These are phyloP conservation scores for Spheniscus humboldti DNA, from an alignment of 2,797 vertebrate genomes.

Conservation along the genomic window DNA sequence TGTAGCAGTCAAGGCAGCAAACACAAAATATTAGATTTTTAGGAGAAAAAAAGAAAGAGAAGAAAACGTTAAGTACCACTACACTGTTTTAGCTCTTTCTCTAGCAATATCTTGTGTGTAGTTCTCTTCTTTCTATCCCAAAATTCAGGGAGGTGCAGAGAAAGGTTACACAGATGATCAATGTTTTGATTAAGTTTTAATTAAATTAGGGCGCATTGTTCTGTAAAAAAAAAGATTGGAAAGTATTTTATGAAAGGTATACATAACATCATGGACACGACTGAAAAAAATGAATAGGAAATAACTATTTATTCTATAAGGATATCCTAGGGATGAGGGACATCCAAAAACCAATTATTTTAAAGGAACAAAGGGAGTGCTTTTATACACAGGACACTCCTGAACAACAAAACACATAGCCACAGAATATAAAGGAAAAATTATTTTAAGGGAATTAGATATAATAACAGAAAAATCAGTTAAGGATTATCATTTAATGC, in stretches of 20 bases:
- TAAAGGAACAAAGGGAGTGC: neutral
- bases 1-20: neutral
- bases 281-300: neutral
- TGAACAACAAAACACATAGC: neutral
- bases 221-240: neutral
- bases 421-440: neutral
- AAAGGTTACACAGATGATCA: neutral
- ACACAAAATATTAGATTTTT: neutral
- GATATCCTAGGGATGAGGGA: neutral
- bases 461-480: neutral
- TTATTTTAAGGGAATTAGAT: neutral
- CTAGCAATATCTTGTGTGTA: neutral
- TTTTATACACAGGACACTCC: neutral
- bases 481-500: neutral
- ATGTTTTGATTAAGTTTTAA: neutral
- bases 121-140: neutral
- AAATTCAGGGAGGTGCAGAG: neutral
- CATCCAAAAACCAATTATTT: neutral
- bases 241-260: neutral
- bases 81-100: neutral
- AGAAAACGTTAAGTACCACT: neutral
- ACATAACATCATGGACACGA: neutral
- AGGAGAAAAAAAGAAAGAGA: neutral
- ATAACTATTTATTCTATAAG: neutral
- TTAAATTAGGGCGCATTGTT: neutral